A percentile compares a stretch with the other conserved stretches of the same genome.
These are phyloP conservation scores for Anthonomus grandis DNA, from an alignment of 1,140 invertebrate species.

Conservation along the genomic window DNA sequence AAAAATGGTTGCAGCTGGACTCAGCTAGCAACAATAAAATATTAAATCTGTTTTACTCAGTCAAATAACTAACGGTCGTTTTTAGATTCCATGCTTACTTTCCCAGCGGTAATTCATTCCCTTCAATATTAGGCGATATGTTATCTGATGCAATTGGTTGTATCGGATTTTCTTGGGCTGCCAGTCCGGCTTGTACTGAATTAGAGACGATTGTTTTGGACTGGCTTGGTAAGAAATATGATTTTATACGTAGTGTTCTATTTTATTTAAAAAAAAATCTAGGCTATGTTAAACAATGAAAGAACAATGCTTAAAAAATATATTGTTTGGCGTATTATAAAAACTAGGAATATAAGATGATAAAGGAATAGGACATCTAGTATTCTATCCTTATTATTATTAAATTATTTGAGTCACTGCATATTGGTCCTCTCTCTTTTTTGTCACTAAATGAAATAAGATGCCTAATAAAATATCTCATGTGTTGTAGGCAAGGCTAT, in stretches of 20 bases:
- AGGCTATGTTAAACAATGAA: no score
- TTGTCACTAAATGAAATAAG: no score
- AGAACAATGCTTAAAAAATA: not conserved
- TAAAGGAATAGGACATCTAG: not conserved
- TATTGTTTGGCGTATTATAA: not conserved
- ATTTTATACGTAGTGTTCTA: no score
- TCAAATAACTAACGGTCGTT: not conserved
- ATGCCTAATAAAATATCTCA: no score
- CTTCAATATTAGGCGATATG: constrained; percentile 98
- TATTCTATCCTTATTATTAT: no score
- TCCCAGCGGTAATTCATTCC: constrained; percentile 95
- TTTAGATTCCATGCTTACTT: constrained; percentile 93
- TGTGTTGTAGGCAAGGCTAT: constrained; percentile 91
- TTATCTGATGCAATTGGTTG: constrained; percentile 92
- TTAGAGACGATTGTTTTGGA: constrained; percentile 95
- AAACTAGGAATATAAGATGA: not conserved
- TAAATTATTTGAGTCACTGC: no score
- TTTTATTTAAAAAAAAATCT: no score
- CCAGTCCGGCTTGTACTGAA: constrained; percentile 96
- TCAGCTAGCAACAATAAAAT: not conserved
- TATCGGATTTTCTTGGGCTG: constrained; percentile 96
- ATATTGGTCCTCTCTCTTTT: no score
- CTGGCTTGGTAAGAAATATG: constrained; percentile 83
- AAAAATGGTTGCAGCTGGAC: no score
- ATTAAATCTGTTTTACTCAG: no score